Conservation (phyloP, 2,797 vertebrate genomes). For the Eospalax fontanierii region DNA sequence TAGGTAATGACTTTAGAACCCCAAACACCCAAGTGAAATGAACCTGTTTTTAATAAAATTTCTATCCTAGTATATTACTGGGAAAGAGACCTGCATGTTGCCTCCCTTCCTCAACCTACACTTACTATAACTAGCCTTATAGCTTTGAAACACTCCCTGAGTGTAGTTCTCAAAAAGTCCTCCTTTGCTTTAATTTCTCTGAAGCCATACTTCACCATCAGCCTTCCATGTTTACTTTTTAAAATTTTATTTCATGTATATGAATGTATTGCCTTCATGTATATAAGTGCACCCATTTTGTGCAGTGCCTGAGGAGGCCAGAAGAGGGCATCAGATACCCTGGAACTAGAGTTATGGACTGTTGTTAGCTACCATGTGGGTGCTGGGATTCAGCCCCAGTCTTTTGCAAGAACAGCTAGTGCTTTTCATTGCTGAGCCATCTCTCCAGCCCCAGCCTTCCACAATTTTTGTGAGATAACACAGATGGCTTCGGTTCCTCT, state of each 20-base stretch:
- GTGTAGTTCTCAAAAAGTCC: conserved; percentile 15
- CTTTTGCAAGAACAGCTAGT: no score
- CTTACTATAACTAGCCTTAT: neutral
- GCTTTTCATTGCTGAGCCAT: no score
- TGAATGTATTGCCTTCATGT: no score
- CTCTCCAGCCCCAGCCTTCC: no score
- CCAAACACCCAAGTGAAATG: neutral
- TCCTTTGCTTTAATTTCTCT: conserved; percentile 44
- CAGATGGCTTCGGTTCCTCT: neutral
- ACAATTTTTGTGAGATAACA: conserved; percentile 7
- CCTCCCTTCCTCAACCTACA: neutral
- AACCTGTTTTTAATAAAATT: neutral
- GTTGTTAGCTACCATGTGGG: no score
- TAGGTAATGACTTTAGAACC: conserved; percentile 4
- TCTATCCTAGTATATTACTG: neutral
- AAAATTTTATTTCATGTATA: no score
- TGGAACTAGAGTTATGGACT: no score
- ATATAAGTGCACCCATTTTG: no score
- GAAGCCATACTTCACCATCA: neutral
- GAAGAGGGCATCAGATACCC: no score
- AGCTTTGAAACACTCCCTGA: conserved; percentile 1
- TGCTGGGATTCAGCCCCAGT: no score
- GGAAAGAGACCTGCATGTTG: neutral
- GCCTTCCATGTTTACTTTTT: no score
- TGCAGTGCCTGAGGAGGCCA: no score